Percentiles rank a stretch among this genome's conserved stretches.
These are phyloP conservation scores for Lepidocolaptes lacrymiger DNA, from an alignment of 2,797 vertebrate species.

Conservation along the genomic window DNA sequence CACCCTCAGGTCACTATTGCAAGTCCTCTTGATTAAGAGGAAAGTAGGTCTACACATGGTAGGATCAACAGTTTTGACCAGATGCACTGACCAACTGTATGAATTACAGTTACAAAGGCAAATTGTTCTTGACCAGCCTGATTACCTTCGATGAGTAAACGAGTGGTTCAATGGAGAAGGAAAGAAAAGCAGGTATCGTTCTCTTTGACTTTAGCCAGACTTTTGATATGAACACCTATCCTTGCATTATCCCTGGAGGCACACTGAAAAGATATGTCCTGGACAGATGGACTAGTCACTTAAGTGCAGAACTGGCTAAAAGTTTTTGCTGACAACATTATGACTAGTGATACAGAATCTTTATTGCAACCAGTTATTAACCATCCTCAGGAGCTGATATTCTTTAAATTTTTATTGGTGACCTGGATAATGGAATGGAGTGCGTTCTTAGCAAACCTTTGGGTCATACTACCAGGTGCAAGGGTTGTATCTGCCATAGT, in stretches of 20 bases:
- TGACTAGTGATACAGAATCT: neutral
- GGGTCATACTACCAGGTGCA: neutral
- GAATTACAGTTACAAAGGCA: neutral
- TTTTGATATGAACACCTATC: neutral
- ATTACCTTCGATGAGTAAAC: neutral
- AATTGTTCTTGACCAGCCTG: rapidly evolving
- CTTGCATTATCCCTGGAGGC: neutral
- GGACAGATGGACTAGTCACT: neutral
- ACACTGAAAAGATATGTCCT: neutral
- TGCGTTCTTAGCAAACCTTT: neutral
- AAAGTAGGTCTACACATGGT: neutral
- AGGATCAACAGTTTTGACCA: neutral
- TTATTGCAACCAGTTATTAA: neutral
- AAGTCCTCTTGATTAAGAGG: neutral
- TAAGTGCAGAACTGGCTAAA: neutral
- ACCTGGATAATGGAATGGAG: neutral
- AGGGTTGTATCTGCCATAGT: neutral
- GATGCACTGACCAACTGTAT: neutral
- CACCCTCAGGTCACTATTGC: neutral
- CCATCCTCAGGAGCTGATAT: neutral
- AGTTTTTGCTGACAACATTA: neutral
- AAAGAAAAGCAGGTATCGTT: neutral
- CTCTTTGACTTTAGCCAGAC: neutral
- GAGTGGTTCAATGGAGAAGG: neutral
- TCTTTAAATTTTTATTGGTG: neutral